These are phyloP conservation scores for Hydrochoerus hydrochaeris DNA, from an alignment of 2,113 vertebrate species.

Conservation along the genomic window DNA sequence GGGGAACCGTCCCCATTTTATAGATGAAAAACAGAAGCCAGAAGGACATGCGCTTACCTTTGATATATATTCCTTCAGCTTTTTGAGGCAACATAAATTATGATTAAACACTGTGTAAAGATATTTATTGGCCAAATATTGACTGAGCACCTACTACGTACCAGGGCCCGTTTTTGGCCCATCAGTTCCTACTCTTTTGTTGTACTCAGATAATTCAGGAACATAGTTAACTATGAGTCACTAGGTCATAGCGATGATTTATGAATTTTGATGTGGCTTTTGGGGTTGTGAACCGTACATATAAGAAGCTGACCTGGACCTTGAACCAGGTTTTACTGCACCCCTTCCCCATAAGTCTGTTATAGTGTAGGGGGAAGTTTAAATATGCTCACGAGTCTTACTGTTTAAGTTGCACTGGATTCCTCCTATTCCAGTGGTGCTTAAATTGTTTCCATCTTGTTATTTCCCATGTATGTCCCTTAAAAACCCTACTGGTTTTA, in stretches of 20 bases:
- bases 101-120: not conserved
- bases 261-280: not conserved
- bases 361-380: no score
- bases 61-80: not conserved
- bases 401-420: not conserved
- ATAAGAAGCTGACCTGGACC: not conserved
- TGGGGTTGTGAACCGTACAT: not conserved
- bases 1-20: not conserved
- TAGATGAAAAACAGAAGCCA: not conserved
- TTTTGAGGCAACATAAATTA: not conserved
- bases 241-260: not conserved
- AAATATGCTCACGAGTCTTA: not conserved
- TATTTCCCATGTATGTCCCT: not conserved
- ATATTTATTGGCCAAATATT: not conserved
- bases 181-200: not conserved
- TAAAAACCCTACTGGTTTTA: not conserved
- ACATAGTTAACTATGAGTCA: not conserved
- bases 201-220: not conserved
- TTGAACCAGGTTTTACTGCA: not conserved
- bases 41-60: not conserved
- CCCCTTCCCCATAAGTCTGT: not conserved
- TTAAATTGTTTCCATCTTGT: not conserved
- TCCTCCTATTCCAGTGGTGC: not conserved
- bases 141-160: not conserved
- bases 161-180: not conserved